Percentiles rank a stretch among this genome's conserved stretches.
phyloP scores from a whole-genome alignment of 1,140 invertebrate species.

The Bombus turneri region DNA sequence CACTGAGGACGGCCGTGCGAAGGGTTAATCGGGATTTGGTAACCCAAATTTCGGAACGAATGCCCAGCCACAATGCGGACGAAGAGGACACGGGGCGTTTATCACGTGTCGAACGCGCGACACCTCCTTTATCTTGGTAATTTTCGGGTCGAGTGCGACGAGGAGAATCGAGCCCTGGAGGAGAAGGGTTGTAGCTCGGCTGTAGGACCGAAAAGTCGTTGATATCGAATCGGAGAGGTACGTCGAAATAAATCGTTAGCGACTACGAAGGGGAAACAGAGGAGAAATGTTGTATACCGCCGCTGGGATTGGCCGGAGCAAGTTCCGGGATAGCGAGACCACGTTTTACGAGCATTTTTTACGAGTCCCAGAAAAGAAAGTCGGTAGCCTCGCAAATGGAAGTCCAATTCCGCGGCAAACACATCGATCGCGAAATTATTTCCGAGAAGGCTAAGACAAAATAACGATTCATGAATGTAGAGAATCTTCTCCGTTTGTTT shows the following conservation, averaged over 20 bases:
- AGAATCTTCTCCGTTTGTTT: not conserved
- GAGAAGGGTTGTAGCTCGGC: slow-evolving; percentile 52
- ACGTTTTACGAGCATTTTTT: slow-evolving; percentile 60
- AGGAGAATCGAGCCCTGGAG: slow-evolving; percentile 1
- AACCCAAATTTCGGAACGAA: slow-evolving; percentile 50
- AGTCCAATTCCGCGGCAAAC: slow-evolving; percentile 40
- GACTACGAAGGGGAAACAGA: slow-evolving; percentile 21
- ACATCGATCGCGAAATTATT: not conserved
- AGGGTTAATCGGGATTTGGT: slow-evolving; percentile 42
- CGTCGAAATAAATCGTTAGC: slow-evolving; percentile 70
- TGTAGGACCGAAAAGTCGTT: slow-evolving; percentile 67
- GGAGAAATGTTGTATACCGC: slow-evolving; percentile 33
- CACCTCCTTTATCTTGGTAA: not conserved
- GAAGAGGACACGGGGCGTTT: slow-evolving; percentile 5
- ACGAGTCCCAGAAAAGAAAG: slow-evolving; percentile 38
- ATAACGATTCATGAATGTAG: not conserved
- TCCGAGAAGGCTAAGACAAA: not conserved
- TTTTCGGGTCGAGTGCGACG: not conserved
- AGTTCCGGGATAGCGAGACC: slow-evolving; percentile 12
- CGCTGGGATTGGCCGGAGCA: slow-evolving; percentile 34
- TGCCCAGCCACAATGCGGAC: slow-evolving; percentile 30
- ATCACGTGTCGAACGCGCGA: slow-evolving; percentile 29
- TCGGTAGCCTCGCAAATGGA: slow-evolving; percentile 56
- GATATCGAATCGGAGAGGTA: slow-evolving; percentile 66
- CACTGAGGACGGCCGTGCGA: not conserved